Percentiles rank a stretch among this genome's conserved stretches.
Conservation (phyloP, 30 jellyfish, hydroid and myxozoan species). For the Aurelia coerulea region DNA sequence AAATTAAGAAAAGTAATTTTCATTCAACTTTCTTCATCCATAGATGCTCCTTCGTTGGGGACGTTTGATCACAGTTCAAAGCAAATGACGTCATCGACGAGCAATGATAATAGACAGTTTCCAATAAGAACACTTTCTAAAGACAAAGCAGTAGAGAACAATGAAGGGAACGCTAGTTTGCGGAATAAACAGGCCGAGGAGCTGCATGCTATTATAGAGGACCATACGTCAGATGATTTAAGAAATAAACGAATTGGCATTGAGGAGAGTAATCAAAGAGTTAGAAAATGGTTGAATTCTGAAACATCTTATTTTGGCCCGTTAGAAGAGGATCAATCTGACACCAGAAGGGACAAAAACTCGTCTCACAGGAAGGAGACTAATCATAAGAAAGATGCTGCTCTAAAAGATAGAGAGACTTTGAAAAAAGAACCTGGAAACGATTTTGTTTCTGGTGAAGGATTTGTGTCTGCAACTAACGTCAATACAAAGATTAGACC, state of each 20-base stretch:
- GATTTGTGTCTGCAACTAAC: neutral
- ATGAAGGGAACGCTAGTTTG: too few relatives aligned
- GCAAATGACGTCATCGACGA: too few relatives aligned
- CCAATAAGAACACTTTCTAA: too few relatives aligned
- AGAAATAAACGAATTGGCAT: slow-evolving; percentile 61
- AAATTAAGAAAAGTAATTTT: too few relatives aligned
- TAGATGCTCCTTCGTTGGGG: too few relatives aligned
- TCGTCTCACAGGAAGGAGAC: neutral
- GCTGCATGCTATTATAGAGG: slow-evolving; percentile 59
- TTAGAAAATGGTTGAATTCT: slow-evolving; percentile 88
- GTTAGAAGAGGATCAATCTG: slow-evolving; percentile 47
- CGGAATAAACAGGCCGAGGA: slow-evolving; percentile 22
- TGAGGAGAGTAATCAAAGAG: slow-evolving; percentile 86
- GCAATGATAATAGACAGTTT: too few relatives aligned
- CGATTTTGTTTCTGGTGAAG: slow-evolving; percentile 3
- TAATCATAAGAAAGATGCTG: neutral
- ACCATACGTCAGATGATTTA: slow-evolving; percentile 57
- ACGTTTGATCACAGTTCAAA: too few relatives aligned
- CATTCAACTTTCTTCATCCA: too few relatives aligned
- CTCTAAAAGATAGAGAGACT: neutral
- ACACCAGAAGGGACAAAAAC: neutral
- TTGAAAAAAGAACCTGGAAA: neutral
- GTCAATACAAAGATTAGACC: neutral
- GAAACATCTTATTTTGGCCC: slow-evolving; percentile 74
- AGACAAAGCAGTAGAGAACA: too few relatives aligned